Evolutionary conservation across 2,113 vertebrate genomes (phyloP), one percentile per base, ranked within the genome.

Genomic region (Melanostigma gelatinosum): DNA sequence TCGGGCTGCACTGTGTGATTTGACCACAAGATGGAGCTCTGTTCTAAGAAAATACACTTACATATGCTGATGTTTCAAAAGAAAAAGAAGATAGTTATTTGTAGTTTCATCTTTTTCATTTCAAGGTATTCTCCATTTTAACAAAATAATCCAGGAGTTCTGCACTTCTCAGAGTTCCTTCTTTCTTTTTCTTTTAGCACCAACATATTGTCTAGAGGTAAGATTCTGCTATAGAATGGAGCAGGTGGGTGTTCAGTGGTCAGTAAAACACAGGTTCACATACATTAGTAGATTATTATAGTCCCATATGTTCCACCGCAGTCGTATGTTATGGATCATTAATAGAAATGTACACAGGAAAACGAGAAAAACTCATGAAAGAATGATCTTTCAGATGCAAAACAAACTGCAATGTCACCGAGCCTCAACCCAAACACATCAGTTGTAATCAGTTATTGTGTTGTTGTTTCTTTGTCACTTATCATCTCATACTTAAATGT

Each of bases 21-120:
- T 80, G 8, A 54, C 62, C 88, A 87, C 71, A 50, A 87, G 85
- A 52, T 55, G 71, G 83, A 40, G 65, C 73, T 64, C 40, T 79
- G 13, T 4, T 24, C 4, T 69, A 15, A 72, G 32, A 44, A 24
- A 74, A 63, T 3, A 54, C 20, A 3, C 66, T 60, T 22, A 54
- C 0, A 18, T 6, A 8, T 1, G 40, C 27, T 13, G 46, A 29
- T 0, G 6, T 6, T 46, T 10, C 29, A 7, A 38, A 16, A 6
- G 7, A 5, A 18, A 11, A 50, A 38, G 6, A 29, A n/a, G 32
- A 4, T 36, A 16, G 9, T 55, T 55, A 3, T 24, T 69, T 20
- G 15, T 62, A 1, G 20, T 55, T 80, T 8, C n/a, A 0, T 16
- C 1, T 58, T 20, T 38, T 22, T 10, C 0, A 36, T 34, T n/a